Evolutionary conservation across 1,140 invertebrate genomes (phyloP), one percentile per base, ranked within the genome.

Genomic region (Drosophila trapezifrons): DNA sequence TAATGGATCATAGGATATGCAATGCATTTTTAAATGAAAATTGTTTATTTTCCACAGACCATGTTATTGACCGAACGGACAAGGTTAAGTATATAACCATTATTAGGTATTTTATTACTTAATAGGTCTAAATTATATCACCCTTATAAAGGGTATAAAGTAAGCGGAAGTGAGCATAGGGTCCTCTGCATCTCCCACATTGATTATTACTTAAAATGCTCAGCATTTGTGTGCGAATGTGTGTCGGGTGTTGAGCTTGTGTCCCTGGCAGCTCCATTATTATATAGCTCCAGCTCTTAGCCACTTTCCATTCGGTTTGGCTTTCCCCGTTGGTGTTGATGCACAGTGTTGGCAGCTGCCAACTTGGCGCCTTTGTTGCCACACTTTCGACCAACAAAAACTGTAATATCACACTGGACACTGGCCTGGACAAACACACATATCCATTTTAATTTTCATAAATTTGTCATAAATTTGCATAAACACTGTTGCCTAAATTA

Each of bases 321-420:
- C 18, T 37, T 22, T 54, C 32, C 55, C 54, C 18, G 43, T 64
- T 73, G 83, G 72, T 86, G 80, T 87, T 86, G 83, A 86, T 79
- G 83, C 67, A 37, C 56, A 86, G 83, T 89, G 83, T 80, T 86
- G 83, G 76, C 83, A 86, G 79, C 84, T 89, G 83, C 70, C 82
- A 81, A 72, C 49, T 80, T 73, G 76, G 71, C 83, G 84, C 79
- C 84, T 83, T 86, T 83, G 63, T 83, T 73, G 60, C 55, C 73
- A 77, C 83, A 83, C 83, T 79, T 66, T 63, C 15, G 49, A 22
- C n/a, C 47, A 69, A 56, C 47, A 45, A 65, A 62, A 65, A 62
- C 56, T 35, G 29, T 7, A 60, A 64, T 17, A 17, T 17, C 38
- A 63, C 54, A 42, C 54, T 6, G 4, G 32, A 40, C 29, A 37